phyloP scores from a whole-genome alignment of 2,888 invertebrate genomes.

The Seira ritae region DNA sequence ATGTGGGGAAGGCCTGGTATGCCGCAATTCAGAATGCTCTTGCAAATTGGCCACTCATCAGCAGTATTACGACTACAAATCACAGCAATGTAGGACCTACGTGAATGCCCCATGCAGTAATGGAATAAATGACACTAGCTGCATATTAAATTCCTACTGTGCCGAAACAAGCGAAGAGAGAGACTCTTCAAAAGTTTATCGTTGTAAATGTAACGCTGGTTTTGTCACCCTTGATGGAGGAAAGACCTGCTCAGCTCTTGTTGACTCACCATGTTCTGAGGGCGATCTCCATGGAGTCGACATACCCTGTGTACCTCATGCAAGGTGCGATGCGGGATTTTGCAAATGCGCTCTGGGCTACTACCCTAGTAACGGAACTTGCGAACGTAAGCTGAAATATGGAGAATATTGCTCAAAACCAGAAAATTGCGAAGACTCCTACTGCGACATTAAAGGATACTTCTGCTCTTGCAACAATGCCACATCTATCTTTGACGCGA shows the following conservation, averaged over 20 bases:
- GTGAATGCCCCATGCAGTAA: constrained; percentile 22
- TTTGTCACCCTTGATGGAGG: constrained; percentile 8
- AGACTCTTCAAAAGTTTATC: too few relatives aligned
- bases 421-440: constrained; percentile 29
- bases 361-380: constrained; percentile 26
- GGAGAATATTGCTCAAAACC: constrained; percentile 13
- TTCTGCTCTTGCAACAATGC: constrained; percentile 34
- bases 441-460: constrained; percentile 35
- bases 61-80: constrained; percentile 41
- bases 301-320: constrained; percentile 36
- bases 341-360: constrained; percentile 38
- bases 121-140: constrained; percentile 19
- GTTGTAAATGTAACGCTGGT: neutral
- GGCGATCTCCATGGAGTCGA: constrained; percentile 24
- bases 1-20: constrained; percentile 24
- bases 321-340: constrained; percentile 28
- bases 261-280: constrained; percentile 35
- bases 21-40: constrained; percentile 30
- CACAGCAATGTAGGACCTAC: constrained; percentile 16
- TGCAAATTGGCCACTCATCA: constrained; percentile 32
- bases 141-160: neutral
- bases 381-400: constrained; percentile 21
- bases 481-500: constrained; percentile 35
- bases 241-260: constrained; percentile 22
- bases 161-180: neutral